Evolutionary conservation across 2,113 vertebrate species (phyloP), one percentile per base, ranked within the genome.

Genomic region (Sylvicapra grimmia): DNA sequence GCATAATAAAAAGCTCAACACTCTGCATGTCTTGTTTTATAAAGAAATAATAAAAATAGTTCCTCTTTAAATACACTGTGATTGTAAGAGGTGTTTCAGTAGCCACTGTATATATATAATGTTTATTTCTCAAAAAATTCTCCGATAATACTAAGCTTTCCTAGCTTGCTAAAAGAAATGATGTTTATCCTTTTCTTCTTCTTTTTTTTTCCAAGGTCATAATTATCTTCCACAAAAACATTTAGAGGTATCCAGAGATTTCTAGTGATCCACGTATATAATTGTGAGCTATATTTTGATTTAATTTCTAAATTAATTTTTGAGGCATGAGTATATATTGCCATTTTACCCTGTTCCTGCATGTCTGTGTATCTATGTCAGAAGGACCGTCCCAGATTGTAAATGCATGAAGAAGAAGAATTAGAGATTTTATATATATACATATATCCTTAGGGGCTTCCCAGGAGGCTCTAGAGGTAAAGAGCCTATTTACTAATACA

Each of bases 221-320:
- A 94, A 27, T 19, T 94, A 8, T 61, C 80, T 15, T 72, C 25
- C 27, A 40, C 72, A 72, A 86, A 92, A 36, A 53, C 21, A 75
- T n/a, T 92, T 93, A 54, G 18, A 95, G 16, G 6, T 44, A 86
- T 68, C 12, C 54, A 83, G 61, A 90, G 6, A 89, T 88, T 40
- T 92, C 33, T 59, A 86, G 19, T 75, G 63, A 85, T 83, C 16
- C 23, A 61, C 31, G 51, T 44, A 31, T 58, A 27, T 58, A 36
- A 94, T 44, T 79, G 29, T 87, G 51, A 92, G 7, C 61, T 91
- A 77, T 47, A 97, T 94, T 86, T 94, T 80, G 7, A 58, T 95
- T 93, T 29, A 16, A 27, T 84, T 94, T 92, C 25, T 61, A 75
- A 89, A 58, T 40, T 65, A 21, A 4, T 94, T 92, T 93, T 89